These are phyloP conservation scores for Cydia splendana DNA, from an alignment of 1,140 invertebrate genomes.

Conservation along the genomic window DNA sequence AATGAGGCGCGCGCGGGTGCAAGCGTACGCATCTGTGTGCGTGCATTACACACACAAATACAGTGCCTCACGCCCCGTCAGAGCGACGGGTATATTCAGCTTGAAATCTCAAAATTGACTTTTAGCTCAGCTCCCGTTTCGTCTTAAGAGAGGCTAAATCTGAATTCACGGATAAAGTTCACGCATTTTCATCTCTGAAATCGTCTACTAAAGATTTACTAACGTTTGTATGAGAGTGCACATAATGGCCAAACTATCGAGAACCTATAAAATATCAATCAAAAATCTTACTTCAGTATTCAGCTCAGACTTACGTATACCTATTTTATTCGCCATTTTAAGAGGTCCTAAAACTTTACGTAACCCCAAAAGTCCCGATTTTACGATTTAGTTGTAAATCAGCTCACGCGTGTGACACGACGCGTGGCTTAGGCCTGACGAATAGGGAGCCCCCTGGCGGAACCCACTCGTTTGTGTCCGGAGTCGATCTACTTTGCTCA, in stretches of 20 bases:
- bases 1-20: no score
- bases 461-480: conserved; percentile 16
- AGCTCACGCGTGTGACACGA: conserved; percentile 39
- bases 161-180: background rate
- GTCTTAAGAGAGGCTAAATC: no score
- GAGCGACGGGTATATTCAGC: no score
- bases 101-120: no score
- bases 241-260: background rate
- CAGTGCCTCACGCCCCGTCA: no score
- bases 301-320: background rate
- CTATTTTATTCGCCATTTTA: conserved; percentile 29
- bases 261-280: background rate
- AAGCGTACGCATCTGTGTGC: no score
- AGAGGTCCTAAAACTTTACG: conserved; percentile 17
- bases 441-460: conserved; percentile 38
- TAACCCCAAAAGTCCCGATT: conserved; percentile 27
- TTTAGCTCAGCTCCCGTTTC: no score
- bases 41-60: no score
- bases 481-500: conserved; percentile 23
- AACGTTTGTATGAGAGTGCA: no score
- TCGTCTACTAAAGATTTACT: no score
- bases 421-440: conserved; percentile 37
- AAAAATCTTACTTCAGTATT: background rate
- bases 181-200: no score
- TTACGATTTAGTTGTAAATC: conserved; percentile 39